Evolutionary conservation across 2,888 invertebrate species (phyloP).

Genomic region (Clanis bilineata): DNA sequence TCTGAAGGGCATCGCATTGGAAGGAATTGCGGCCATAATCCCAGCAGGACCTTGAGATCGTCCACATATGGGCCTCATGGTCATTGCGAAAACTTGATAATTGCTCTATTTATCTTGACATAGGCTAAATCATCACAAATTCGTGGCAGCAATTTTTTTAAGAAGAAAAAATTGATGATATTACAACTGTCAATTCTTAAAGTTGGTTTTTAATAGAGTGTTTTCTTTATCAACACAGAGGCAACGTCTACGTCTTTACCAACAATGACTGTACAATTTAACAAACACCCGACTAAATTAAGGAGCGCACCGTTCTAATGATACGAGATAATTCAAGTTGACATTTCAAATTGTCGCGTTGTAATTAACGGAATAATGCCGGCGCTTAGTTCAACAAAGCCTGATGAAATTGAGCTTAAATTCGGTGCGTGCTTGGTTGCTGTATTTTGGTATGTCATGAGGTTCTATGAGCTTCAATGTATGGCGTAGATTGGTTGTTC

Average conservation of each 20-base stretch:
- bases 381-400: conserved; percentile 13
- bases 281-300: conserved; percentile 18
- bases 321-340: conserved; percentile 17
- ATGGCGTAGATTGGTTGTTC: no score
- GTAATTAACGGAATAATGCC: conserved; percentile 18
- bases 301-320: conserved; percentile 14
- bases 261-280: neutral
- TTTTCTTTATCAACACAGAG: neutral
- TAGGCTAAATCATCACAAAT: no score
- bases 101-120: no score
- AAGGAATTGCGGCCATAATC: no score
- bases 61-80: no score
- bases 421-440: conserved; percentile 1
- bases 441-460: neutral
- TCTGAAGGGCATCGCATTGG: no score
- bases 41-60: no score
- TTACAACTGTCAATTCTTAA: no score
- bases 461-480: no score
- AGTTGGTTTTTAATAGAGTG: neutral
- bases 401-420: conserved; percentile 9
- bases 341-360: conserved; percentile 20
- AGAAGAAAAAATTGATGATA: no score
- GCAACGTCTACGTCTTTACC: neutral
- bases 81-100: no score
- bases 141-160: no score